phyloP scores from a whole-genome alignment of 2,888 invertebrate species.

The Suillia variegata region DNA sequence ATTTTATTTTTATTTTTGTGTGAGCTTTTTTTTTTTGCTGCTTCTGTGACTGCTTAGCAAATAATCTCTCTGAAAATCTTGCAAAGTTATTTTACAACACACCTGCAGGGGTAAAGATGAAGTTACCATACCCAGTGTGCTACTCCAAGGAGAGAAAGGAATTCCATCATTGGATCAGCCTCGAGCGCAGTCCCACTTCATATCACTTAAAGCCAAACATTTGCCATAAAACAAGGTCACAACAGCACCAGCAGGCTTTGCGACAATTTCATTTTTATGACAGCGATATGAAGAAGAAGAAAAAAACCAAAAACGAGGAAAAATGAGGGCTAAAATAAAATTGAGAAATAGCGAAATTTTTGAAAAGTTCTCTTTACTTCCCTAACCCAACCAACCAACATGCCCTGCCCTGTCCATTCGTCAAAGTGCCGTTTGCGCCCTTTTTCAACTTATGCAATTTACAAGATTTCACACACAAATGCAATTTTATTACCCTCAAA shows the following conservation, averaged over 20 bases:
- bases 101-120: too few relatives aligned
- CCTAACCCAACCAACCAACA: too few relatives aligned
- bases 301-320: not conserved
- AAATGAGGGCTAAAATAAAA: not conserved
- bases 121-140: too few relatives aligned
- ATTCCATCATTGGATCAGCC: not conserved
- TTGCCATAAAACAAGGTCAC: constrained; percentile 17
- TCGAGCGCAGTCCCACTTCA: not conserved
- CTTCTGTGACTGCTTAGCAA: constrained; percentile 3
- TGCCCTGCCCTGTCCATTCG: too few relatives aligned
- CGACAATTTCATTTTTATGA: constrained; percentile 21
- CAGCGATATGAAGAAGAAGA: not conserved
- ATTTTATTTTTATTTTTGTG: not conserved
- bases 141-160: not conserved
- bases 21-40: not conserved
- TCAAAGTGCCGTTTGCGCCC: not conserved
- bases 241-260: constrained; percentile 6
- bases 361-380: too few relatives aligned
- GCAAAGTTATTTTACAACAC: constrained; percentile 12
- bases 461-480: constrained; percentile 7
- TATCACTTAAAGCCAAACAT: not conserved
- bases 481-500: constrained; percentile 14
- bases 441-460: constrained; percentile 6
- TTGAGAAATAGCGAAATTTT: not conserved
- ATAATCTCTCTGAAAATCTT: constrained; percentile 14